Conservation (phyloP, 2,113 vertebrate genomes). For the Hippocampus abdominalis region DNA sequence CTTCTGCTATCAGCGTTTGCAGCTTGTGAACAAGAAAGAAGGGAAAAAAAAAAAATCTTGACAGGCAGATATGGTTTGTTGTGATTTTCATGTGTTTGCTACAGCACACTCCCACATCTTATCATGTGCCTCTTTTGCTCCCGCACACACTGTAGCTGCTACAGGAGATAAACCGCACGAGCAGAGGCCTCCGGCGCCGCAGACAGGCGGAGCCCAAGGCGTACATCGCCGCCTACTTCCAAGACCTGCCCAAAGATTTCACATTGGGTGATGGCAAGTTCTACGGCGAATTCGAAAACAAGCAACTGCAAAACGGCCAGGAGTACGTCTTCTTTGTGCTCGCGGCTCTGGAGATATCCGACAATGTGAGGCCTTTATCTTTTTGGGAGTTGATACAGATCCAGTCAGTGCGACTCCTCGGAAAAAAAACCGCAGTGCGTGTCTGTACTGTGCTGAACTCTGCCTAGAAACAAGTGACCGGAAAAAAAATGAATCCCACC, state of each 20-base stretch:
- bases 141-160: conserved; percentile 76
- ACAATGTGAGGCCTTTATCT: conserved; percentile 81
- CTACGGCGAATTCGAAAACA: conserved; percentile 95
- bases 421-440: too few species aligned
- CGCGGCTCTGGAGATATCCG: conserved; percentile 91
- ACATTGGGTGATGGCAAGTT: conserved; percentile 88
- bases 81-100: conserved; percentile 30
- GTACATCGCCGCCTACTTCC: conserved; percentile 94
- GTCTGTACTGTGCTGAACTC: neutral
- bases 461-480: neutral
- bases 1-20: conserved; percentile 48
- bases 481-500: neutral
- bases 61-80: conserved; percentile 40
- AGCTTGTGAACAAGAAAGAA: conserved; percentile 30
- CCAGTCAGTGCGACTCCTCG: neutral
- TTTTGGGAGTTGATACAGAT: neutral
- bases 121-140: conserved; percentile 30
- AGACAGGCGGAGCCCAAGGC: conserved; percentile 89
- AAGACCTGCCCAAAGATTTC: conserved; percentile 91
- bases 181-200: conserved; percentile 84
- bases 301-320: conserved; percentile 91
- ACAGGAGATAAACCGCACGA: conserved; percentile 91
- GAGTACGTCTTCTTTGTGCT: conserved; percentile 97
- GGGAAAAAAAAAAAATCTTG: conserved; percentile 10
- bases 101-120: conserved; percentile 37